Percentiles rank a stretch among this genome's conserved stretches.
These are phyloP conservation scores for Gymnarchus niloticus DNA, from an alignment of 2,113 vertebrate species.

Conservation along the genomic window DNA sequence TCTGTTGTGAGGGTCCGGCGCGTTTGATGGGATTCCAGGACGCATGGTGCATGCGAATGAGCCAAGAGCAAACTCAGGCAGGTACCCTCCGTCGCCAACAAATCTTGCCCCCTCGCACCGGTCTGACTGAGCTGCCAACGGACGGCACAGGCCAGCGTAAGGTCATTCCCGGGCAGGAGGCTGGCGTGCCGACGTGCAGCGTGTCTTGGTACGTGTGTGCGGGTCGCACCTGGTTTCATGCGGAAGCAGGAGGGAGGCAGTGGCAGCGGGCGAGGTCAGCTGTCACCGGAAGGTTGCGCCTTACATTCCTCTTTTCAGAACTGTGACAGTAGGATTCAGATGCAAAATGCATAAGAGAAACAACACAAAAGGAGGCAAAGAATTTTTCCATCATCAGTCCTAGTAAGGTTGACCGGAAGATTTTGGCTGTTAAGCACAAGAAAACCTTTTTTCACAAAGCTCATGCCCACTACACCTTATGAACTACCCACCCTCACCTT, in stretches of 20 bases:
- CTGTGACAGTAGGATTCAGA: neutral
- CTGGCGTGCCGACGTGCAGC: too few species aligned
- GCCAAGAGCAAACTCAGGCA: neutral
- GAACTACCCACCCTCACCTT: neutral
- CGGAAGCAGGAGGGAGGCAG: neutral
- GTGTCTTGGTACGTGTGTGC: neutral
- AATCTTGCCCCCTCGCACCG: neutral
- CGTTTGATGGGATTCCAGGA: neutral
- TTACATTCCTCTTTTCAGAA: constrained; percentile 13
- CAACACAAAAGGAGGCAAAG: constrained; percentile 30
- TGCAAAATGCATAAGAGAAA: neutral
- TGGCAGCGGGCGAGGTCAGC: neutral
- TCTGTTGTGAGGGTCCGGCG: neutral
- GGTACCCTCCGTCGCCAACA: neutral
- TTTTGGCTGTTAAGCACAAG: constrained; percentile 39
- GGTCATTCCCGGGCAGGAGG: too few species aligned
- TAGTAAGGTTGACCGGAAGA: constrained; percentile 36
- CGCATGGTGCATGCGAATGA: neutral
- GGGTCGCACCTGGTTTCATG: neutral
- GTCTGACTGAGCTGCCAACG: neutral
- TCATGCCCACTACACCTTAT: constrained; percentile 35
- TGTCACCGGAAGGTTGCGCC: neutral
- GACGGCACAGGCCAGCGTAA: neutral
- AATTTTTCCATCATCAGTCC: constrained; percentile 30
- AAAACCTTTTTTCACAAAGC: constrained; percentile 26